Evolutionary conservation across 2,888 invertebrate genomes (phyloP).

Genomic region (Xiphydria camelus): DNA sequence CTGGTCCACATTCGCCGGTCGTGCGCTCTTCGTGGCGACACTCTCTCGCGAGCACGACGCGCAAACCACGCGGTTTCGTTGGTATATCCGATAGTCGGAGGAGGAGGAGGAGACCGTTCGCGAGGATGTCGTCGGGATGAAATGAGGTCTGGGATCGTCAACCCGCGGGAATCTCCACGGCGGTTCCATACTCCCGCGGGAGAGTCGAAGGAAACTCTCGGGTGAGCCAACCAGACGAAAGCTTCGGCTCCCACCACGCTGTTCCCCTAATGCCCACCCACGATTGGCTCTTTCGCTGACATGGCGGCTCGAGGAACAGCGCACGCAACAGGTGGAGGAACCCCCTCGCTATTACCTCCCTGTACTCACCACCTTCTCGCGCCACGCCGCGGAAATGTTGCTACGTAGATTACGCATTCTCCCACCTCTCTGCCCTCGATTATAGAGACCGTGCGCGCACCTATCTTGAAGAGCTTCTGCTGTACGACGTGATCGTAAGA

Average conservation of each 20-base stretch:
- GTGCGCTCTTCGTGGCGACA: no score
- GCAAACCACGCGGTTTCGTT: no score
- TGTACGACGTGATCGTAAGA: no score
- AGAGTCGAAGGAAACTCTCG: conserved; percentile 35
- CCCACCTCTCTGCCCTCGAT: conserved; percentile 1
- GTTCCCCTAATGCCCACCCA: conserved; percentile 29
- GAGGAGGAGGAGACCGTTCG: no score
- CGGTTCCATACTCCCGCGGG: conserved; percentile 32
- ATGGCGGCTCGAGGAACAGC: conserved; percentile 47
- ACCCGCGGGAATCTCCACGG: conserved; percentile 32
- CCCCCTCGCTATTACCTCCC: conserved; percentile 12
- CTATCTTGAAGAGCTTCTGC: conserved; percentile 12
- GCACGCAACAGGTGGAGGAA: conserved; percentile 52
- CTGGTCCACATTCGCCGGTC: no score
- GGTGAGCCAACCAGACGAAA: conserved; percentile 41
- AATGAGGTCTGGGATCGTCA: conserved; percentile 20
- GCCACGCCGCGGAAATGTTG: not conserved
- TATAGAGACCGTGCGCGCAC: not conserved
- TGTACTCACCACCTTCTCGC: conserved; percentile 1
- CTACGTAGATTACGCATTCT: conserved; percentile 5
- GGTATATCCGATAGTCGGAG: no score
- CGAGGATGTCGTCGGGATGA: conserved; percentile 30
- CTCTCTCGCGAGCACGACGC: no score
- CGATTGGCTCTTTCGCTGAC: conserved; percentile 47
- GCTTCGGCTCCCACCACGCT: conserved; percentile 42